Percentiles rank a stretch among this genome's conserved stretches.
phyloP scores from a whole-genome alignment of 2,797 vertebrate genomes.

The Siniperca obscura region DNA sequence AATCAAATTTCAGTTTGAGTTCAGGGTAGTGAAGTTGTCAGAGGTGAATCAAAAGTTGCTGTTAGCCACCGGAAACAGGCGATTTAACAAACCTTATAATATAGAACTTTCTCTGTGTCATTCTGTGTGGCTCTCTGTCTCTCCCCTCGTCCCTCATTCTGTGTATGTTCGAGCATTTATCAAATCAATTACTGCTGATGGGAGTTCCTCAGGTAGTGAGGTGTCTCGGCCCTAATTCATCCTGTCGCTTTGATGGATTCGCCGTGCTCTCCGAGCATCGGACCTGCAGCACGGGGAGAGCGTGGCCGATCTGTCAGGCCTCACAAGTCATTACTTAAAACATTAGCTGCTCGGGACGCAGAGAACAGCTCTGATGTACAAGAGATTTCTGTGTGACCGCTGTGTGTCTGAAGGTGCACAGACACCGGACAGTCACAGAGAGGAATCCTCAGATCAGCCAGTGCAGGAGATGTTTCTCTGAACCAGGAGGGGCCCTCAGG shows the following conservation, averaged over 20 bases:
- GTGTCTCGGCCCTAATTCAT: conserved; percentile 72
- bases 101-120: conserved; percentile 12
- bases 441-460: neutral
- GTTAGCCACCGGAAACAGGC: neutral
- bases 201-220: conserved; percentile 76
- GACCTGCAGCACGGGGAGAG: conserved; percentile 35
- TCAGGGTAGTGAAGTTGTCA: neutral
- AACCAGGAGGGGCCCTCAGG: neutral
- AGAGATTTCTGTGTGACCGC: neutral
- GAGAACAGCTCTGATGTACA: conserved; percentile 26
- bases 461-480: neutral
- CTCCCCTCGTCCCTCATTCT: conserved; percentile 32
- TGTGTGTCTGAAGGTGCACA: conserved; percentile 7
- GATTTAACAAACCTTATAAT: conserved; percentile 11
- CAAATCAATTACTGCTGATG: conserved; percentile 80
- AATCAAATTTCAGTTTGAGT: neutral
- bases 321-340: conserved; percentile 79
- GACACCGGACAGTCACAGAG: neutral
- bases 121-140: neutral
- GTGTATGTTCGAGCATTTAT: conserved; percentile 67
- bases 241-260: conserved; percentile 81
- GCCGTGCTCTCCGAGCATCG: conserved; percentile 51
- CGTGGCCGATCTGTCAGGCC: conserved; percentile 75
- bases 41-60: conserved; percentile 8
- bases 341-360: conserved; percentile 63